These are phyloP conservation scores for Scolopax mira DNA, from an alignment of 2,113 vertebrate genomes.

Conservation along the genomic window DNA sequence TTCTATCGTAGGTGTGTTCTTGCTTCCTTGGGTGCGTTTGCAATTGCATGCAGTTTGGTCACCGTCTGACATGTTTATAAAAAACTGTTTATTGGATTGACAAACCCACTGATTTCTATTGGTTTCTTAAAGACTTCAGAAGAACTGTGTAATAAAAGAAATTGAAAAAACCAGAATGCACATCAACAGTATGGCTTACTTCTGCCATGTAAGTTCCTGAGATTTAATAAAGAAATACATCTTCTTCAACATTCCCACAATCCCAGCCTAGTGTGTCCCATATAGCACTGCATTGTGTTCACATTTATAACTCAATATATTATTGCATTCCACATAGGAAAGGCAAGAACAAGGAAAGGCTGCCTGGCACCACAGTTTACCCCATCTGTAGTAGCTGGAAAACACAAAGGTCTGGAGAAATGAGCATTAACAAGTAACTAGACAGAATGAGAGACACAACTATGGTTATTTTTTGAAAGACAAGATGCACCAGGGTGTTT, in stretches of 20 bases:
- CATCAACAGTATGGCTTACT: not conserved
- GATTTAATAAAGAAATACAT: not conserved
- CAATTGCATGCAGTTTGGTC: not conserved
- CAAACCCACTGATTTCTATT: not conserved
- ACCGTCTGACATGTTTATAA: not conserved
- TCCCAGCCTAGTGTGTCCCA: not conserved
- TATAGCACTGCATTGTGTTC: not conserved
- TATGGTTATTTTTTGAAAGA: conserved; percentile 17
- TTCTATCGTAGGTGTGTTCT: conserved; percentile 9
- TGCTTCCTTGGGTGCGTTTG: not conserved
- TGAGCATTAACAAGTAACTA: not conserved
- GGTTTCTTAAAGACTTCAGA: not conserved
- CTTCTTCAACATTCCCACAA: not conserved
- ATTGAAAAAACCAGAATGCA: not conserved
- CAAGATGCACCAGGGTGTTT: conserved; percentile 4
- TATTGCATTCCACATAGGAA: not conserved
- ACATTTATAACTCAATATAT: not conserved
- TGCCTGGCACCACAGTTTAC: not conserved
- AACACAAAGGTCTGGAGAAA: not conserved
- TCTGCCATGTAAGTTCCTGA: not conserved
- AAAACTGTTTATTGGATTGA: not conserved
- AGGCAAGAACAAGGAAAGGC: not conserved
- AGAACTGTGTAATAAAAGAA: not conserved
- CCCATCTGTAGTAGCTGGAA: not conserved
- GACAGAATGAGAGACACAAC: conserved; percentile 34